Percentiles rank a stretch among this genome's conserved stretches.
Conservation (phyloP, 2,888 invertebrate species). For the Lasioglossum villosulum region DNA sequence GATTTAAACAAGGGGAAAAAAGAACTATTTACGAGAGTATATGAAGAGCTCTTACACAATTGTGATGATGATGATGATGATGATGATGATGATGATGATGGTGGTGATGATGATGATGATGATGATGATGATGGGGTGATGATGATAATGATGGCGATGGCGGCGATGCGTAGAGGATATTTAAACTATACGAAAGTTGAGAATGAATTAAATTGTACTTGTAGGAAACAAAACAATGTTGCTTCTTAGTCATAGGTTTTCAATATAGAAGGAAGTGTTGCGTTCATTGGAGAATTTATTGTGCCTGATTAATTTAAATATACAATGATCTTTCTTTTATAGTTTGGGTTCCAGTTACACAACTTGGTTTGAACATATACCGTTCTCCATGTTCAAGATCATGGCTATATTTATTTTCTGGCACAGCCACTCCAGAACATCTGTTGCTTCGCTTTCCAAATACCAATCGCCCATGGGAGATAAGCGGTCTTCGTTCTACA, state of each 20-base stretch:
- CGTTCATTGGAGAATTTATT: constrained; percentile 74
- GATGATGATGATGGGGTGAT: neutral
- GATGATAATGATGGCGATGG: constrained; percentile 9
- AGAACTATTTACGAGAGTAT: constrained; percentile 36
- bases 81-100: constrained; percentile 12
- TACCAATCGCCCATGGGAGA: constrained; percentile 89
- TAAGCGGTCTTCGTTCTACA: constrained; percentile 86
- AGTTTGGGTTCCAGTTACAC: constrained; percentile 66
- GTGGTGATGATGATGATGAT: neutral
- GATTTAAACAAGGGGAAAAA: constrained; percentile 37
- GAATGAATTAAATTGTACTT: constrained; percentile 46
- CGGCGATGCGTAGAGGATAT: constrained; percentile 28
- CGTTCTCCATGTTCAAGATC: constrained; percentile 90
- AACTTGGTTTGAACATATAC: constrained; percentile 74
- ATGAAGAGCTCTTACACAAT: constrained; percentile 35
- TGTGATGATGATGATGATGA: constrained; percentile 19
- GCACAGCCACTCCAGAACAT: constrained; percentile 89
- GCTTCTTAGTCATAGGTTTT: constrained; percentile 50
- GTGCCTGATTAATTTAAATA: constrained; percentile 78
- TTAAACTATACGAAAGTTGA: constrained; percentile 42
- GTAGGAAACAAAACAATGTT: constrained; percentile 50
- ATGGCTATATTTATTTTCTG: constrained; percentile 91
- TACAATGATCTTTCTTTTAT: constrained; percentile 74
- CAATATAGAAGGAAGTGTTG: constrained; percentile 52
- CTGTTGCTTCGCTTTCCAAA: constrained; percentile 88